Percentiles rank a stretch among this genome's conserved stretches.
Evolutionary conservation across 2,797 vertebrate genomes (phyloP).

Genomic region (Pangasius djambal): DNA sequence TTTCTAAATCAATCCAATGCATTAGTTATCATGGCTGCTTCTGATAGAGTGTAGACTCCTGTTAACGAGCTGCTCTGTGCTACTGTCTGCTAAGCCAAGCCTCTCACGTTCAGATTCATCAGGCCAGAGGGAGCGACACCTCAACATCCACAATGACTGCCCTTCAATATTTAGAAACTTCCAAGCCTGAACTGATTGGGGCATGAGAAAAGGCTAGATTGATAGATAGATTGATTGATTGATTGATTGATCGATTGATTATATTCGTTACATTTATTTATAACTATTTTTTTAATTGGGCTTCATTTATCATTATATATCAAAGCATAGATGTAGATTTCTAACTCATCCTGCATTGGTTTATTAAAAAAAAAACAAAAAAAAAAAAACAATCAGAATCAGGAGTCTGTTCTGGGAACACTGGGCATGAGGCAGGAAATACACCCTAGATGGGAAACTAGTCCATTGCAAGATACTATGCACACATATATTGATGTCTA

Average conservation of each 20-base stretch:
- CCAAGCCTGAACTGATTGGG: conserved; percentile 27
- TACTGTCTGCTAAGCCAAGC: conserved; percentile 50
- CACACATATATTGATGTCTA: neutral
- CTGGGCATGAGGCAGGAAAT: neutral
- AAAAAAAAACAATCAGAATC: neutral
- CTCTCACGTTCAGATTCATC: conserved; percentile 44
- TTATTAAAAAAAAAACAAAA: neutral
- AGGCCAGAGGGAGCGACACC: conserved; percentile 42
- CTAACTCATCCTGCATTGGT: neutral
- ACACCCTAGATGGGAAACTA: neutral
- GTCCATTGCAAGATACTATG: neutral
- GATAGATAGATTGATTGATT: neutral
- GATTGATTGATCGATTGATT: neutral
- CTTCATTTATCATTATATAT: neutral
- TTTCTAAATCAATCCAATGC: conserved; percentile 60
- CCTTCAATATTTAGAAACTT: conserved; percentile 55
- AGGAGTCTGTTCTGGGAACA: neutral
- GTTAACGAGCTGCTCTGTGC: conserved; percentile 50
- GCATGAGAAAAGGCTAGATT: neutral
- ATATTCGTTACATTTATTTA: neutral
- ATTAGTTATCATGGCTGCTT: conserved; percentile 60
- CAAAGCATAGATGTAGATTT: neutral
- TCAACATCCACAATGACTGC: conserved; percentile 43
- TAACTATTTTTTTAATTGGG: neutral
- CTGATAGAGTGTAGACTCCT: conserved; percentile 58